A percentile compares a stretch with the other conserved stretches of the same genome.
Evolutionary conservation across 1,140 invertebrate species (phyloP).

Genomic region (Microplitis demolitor): DNA sequence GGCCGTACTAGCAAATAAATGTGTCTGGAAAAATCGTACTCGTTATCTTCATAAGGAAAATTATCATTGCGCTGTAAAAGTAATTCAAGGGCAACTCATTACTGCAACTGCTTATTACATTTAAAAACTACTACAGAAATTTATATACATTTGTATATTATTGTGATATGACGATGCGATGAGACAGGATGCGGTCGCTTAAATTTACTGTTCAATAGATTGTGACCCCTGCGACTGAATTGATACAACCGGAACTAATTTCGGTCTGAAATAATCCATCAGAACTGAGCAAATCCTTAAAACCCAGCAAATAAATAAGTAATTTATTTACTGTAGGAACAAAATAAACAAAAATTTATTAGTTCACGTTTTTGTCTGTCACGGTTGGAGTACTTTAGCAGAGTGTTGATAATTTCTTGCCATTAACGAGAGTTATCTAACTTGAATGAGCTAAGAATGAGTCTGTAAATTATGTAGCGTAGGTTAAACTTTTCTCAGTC

Average conservation of each 20-base stretch:
- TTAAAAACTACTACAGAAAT: not conserved
- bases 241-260: not conserved
- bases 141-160: not conserved
- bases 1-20: not conserved
- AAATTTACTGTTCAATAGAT: slow-evolving; percentile 40
- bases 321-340: no score
- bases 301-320: not conserved
- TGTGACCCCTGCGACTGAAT: slow-evolving; percentile 29
- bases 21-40: not conserved
- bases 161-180: not conserved
- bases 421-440: slow-evolving; percentile 19
- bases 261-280: not conserved
- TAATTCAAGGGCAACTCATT: slow-evolving; percentile 4
- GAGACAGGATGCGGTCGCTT: slow-evolving; percentile 40
- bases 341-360: not conserved
- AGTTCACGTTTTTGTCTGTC: not conserved
- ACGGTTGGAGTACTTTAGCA: slow-evolving; percentile 5
- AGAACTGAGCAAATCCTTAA: not conserved
- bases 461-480: not conserved
- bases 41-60: slow-evolving; percentile 3
- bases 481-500: not conserved
- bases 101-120: no score
- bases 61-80: not conserved
- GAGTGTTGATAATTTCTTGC: slow-evolving; percentile 13
- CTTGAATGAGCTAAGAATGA: not conserved